Evolutionary conservation across 2,888 invertebrate species (phyloP).

Genomic region (Stegophylla sp.): DNA sequence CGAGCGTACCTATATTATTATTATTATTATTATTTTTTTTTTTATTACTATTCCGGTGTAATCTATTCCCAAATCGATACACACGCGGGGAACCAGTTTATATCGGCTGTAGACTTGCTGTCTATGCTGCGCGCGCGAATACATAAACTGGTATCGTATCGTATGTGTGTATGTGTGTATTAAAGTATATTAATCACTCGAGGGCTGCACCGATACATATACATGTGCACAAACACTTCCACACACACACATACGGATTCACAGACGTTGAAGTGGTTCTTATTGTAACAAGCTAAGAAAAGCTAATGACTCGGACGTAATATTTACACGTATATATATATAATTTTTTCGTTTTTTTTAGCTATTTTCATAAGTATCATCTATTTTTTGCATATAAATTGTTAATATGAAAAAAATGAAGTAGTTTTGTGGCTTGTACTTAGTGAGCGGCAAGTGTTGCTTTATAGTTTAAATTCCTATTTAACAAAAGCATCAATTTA

Average conservation of each 20-base stretch:
- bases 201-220: neutral
- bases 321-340: too few species aligned
- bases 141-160: slow-evolving; percentile 47
- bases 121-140: slow-evolving; percentile 46
- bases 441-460: too few species aligned
- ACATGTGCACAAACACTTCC: too few species aligned
- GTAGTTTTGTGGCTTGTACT: too few species aligned
- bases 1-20: neutral
- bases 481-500: too few species aligned
- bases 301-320: slow-evolving; percentile 26
- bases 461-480: too few species aligned
- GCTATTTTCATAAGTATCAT: too few species aligned
- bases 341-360: too few species aligned
- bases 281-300: slow-evolving; percentile 1
- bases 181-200: slow-evolving; percentile 42
- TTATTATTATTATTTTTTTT: too few species aligned
- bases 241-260: neutral
- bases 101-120: slow-evolving; percentile 29
- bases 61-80: slow-evolving; percentile 40
- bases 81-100: slow-evolving; percentile 24
- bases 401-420: too few species aligned
- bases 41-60: slow-evolving; percentile 2
- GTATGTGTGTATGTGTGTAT: slow-evolving; percentile 21
- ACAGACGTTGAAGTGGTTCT: neutral
- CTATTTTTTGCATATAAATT: too few species aligned